A percentile compares a stretch with the other conserved stretches of the same genome.
These are phyloP conservation scores for Drosophila nikananu DNA, from an alignment of 1,140 invertebrate species.

Conservation along the genomic window DNA sequence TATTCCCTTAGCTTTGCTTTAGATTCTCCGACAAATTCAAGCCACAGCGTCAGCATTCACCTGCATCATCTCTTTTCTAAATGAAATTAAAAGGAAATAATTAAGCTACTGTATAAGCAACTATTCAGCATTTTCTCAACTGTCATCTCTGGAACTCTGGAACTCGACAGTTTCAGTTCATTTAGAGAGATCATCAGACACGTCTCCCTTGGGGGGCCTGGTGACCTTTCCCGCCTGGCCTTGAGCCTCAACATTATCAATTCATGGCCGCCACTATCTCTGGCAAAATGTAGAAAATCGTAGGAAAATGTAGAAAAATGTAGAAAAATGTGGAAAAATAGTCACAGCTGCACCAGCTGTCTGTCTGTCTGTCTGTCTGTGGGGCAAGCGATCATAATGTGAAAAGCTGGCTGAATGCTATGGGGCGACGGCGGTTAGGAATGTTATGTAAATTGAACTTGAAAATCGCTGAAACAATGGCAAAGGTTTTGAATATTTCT, in stretches of 20 bases:
- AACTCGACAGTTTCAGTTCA: slow-evolving; percentile 10
- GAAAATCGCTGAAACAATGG: slow-evolving; percentile 79
- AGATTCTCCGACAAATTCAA: neutral
- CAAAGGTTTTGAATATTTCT: slow-evolving; percentile 80
- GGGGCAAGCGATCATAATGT: slow-evolving; percentile 34
- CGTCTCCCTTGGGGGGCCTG: neutral
- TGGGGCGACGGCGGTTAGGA: slow-evolving; percentile 58
- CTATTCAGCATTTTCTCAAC: neutral
- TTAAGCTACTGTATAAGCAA: too few species aligned
- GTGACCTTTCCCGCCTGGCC: slow-evolving; percentile 59
- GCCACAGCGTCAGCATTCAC: too few species aligned
- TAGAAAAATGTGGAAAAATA: slow-evolving; percentile 5
- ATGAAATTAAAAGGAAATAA: neutral
- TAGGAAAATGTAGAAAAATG: neutral
- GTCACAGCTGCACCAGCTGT: slow-evolving; percentile 24
- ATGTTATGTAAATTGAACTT: slow-evolving; percentile 82
- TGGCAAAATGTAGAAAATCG: slow-evolving; percentile 5
- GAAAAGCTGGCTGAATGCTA: slow-evolving; percentile 46
- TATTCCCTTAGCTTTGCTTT: neutral
- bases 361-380: slow-evolving; percentile 29
- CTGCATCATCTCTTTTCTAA: neutral
- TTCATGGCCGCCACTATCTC: slow-evolving; percentile 69
- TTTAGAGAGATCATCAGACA: neutral
- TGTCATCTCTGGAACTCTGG: neutral
- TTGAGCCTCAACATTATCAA: slow-evolving; percentile 69